Base-by-base conservation (phyloP, 2,888 invertebrate species). In the Acrobeloides nanus region DNA sequence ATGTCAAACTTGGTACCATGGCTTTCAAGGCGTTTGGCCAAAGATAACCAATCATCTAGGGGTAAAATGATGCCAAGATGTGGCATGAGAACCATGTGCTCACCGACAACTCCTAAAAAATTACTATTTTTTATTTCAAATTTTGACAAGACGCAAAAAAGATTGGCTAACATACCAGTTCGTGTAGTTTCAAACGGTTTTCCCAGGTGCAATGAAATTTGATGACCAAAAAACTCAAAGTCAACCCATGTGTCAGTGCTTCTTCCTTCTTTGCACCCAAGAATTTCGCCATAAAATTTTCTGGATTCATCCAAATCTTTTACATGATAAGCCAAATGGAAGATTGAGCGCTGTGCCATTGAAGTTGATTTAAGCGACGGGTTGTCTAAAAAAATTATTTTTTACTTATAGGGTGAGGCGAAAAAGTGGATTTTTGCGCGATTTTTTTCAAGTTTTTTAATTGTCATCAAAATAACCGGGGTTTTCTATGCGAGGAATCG, bases 171-270 rank as follows among this genome's bases (percentile, higher is more conserved):
- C n/a, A n/a, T n/a, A 10, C 37, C 37, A 18, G 37, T 35, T 8
- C 17, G 12, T 12, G 37, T 35, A 10, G 17, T 15, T 10, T 12
- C 12, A n/a, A 35, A 35, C 12, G 37, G 37, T 18, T 10, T 15
- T 12, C 37, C 37, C 37, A 35, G 37, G 17, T 35, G 37, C 37
- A 35, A 15, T 18, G 37, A 35, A 18, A 35, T 10, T 18, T 35
- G 37, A n/a, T 35, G 10, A 18, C 37, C 37, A 18, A 35, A 35
- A 18, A 35, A 35, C n/a, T 35, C 37, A 18, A 35, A 35, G 17
- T 35, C 37, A 18, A 35, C 37, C 37, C 37, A 35, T 12, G 37
- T 35, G 10, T 10, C 37, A 18, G 37, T 35, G 37, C 37, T 35
- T 10, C 37, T 12, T 10, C 37, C 37, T 15, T 35, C 37, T 12